Evolutionary conservation across 2,113 vertebrate genomes (phyloP).

Genomic region (Calyptommatus sinebrachiatus): DNA sequence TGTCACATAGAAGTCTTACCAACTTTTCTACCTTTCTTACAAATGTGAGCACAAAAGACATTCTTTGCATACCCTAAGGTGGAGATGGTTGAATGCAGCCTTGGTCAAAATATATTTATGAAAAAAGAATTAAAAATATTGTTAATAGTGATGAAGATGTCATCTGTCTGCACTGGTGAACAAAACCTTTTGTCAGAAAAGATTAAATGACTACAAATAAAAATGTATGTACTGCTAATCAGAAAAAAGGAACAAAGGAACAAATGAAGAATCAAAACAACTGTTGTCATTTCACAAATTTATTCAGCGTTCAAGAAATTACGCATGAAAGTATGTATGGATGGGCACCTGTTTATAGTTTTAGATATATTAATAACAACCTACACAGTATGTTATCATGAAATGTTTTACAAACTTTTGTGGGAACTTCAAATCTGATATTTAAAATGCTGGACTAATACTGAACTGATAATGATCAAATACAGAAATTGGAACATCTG

Average conservation of each 20-base stretch:
- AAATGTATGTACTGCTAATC: no score
- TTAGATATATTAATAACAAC: slow-evolving; percentile 26
- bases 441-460: slow-evolving; percentile 42
- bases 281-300: slow-evolving; percentile 23
- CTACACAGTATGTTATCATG: slow-evolving; percentile 29
- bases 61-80: no score
- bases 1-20: not conserved
- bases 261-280: slow-evolving; percentile 20
- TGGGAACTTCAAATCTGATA: slow-evolving; percentile 51
- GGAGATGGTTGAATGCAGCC: not conserved
- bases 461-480: slow-evolving; percentile 50
- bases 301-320: slow-evolving; percentile 42
- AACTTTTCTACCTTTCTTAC: not conserved
- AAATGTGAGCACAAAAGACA: not conserved
- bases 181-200: slow-evolving; percentile 27
- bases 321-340: slow-evolving; percentile 37
- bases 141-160: slow-evolving; percentile 18
- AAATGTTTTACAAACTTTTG: slow-evolving; percentile 5
- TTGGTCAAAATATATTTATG: slow-evolving; percentile 39
- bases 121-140: slow-evolving; percentile 9
- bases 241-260: no score
- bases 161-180: slow-evolving; percentile 17
- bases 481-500: slow-evolving; percentile 47
- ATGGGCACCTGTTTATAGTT: slow-evolving; percentile 30
- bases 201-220: not conserved